Evolutionary conservation across 2,113 vertebrate species (phyloP), one percentile per base, ranked within the genome.

Genomic region (Neolamprologus sp.): DNA sequence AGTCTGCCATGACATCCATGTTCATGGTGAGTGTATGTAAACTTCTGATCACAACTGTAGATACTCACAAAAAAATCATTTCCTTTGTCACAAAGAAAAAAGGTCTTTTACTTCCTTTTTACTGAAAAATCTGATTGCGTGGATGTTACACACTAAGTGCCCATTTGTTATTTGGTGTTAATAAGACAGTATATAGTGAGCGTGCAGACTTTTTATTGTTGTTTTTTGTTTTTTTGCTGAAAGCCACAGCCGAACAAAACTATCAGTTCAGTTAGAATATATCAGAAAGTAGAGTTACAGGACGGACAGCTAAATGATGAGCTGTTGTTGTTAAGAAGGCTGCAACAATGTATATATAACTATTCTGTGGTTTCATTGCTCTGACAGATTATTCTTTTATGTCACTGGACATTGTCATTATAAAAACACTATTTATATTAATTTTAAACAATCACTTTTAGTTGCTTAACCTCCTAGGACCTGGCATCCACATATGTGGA

Each of bases 1-100:
- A 35, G 58, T n/a, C 58, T 35, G 0, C 58, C 1, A 12, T 63
- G 58, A 12, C 31, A 35, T 63, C 1, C 16, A 19, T 33, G 58
- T 19, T 33, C 5, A 33, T 33, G 1, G 1, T 63, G 28, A 63
- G 9, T 63, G 57, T 60, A 60, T 60, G 14, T 60, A 33, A 60
- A 33, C 58, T 58, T 58, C 14, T 58, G 57, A 58, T 31, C 58
- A 19, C 28, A 33, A 63, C 28, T 63, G 28, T 8, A 68, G 11
- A 40, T 68, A 13, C 33, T 60, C 26, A 6, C 14, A 60, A 60
- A 60, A 51, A 31, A 60, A 17, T 60, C 0, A 1, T 17, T 60
- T 4, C 2, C 1, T 31, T 60, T 60, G 57, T 58, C 57, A 31
- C 26, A 31, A 58, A 31, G 57, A 58, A 58, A 31, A 58, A 58